These are phyloP conservation scores for Polydrusus pterygomalis DNA, from an alignment of 2,888 invertebrate species.

Conservation along the genomic window DNA sequence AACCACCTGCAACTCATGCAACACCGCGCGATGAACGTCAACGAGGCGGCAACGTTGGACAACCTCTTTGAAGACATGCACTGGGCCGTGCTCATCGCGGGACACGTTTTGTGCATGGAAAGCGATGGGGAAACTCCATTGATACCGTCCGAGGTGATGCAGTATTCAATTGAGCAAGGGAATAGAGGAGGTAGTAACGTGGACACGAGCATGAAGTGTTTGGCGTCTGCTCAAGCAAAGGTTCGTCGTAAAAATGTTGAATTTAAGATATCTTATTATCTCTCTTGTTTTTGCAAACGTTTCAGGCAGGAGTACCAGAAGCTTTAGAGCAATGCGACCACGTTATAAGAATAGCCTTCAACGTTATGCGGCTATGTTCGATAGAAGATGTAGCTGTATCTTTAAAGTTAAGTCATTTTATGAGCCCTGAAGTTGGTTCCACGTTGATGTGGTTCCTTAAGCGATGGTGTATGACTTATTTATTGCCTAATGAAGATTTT, in stretches of 20 bases:
- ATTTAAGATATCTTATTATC: neutral
- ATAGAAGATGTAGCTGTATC: conserved; percentile 83
- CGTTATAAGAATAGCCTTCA: conserved; percentile 78
- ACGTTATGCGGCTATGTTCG: conserved; percentile 83
- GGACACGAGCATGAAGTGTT: conserved; percentile 68
- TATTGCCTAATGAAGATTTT: conserved; percentile 78
- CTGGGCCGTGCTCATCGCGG: conserved; percentile 89
- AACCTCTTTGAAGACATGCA: conserved; percentile 91
- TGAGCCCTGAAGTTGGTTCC: conserved; percentile 87
- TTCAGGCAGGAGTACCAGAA: conserved; percentile 67
- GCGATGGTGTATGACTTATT: conserved; percentile 84
- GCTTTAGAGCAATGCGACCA: conserved; percentile 71
- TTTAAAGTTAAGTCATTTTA: conserved; percentile 78
- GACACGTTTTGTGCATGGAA: conserved; percentile 81
- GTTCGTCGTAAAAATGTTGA: conserved; percentile 6
- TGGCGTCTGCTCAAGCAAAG: conserved; percentile 42
- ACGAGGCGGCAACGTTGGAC: conserved; percentile 72
- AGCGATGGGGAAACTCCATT: conserved; percentile 80
- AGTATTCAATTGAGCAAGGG: conserved; percentile 70
- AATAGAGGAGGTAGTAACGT: conserved; percentile 65
- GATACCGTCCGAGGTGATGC: conserved; percentile 76
- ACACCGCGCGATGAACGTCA: conserved; percentile 68
- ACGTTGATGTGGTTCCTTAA: conserved; percentile 87
- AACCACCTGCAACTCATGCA: conserved; percentile 68
- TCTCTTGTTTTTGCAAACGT: neutral